phyloP scores from a whole-genome alignment of 92 coral and sea anemone genomes.

The Epizoanthus stellaris region DNA sequence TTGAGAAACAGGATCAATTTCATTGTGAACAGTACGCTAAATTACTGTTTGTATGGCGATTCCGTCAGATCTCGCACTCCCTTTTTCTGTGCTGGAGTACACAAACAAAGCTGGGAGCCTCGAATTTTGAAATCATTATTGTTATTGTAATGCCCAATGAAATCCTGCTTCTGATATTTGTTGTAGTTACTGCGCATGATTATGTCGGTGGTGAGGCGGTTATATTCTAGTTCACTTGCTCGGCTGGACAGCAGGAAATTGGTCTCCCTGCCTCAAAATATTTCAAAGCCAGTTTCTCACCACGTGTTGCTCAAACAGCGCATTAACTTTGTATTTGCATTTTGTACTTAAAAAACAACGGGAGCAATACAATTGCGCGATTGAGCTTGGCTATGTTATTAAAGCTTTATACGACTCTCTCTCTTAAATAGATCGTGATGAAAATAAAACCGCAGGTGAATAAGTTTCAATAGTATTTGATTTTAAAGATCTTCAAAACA shows the following conservation, averaged over 20 bases:
- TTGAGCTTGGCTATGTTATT: background rate
- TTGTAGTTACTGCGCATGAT: background rate
- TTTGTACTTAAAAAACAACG: background rate
- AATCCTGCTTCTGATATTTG: background rate
- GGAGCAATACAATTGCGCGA: too few relatives aligned
- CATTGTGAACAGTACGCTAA: slow-evolving; percentile 16
- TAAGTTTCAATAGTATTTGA: background rate
- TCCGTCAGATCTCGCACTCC: background rate
- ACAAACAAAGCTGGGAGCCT: background rate
- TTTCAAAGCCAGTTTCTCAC: slow-evolving; percentile 4
- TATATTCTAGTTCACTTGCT: background rate
- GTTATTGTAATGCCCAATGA: background rate
- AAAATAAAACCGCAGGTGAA: slow-evolving; percentile 31
- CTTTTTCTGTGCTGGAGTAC: background rate
- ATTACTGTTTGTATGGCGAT: background rate
- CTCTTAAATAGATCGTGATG: background rate
- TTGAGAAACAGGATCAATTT: slow-evolving; percentile 55
- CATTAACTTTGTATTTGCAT: slow-evolving; percentile 25
- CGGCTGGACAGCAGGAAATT: slow-evolving; percentile 23
- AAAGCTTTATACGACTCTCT: background rate
- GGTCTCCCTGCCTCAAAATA: slow-evolving; percentile 12
- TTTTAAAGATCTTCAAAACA: background rate
- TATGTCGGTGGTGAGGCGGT: background rate
- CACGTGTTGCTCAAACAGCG: slow-evolving; percentile 12
- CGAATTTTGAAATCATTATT: background rate